phyloP scores from a whole-genome alignment of 2,888 invertebrate species.

The Odiellus spinosus region DNA sequence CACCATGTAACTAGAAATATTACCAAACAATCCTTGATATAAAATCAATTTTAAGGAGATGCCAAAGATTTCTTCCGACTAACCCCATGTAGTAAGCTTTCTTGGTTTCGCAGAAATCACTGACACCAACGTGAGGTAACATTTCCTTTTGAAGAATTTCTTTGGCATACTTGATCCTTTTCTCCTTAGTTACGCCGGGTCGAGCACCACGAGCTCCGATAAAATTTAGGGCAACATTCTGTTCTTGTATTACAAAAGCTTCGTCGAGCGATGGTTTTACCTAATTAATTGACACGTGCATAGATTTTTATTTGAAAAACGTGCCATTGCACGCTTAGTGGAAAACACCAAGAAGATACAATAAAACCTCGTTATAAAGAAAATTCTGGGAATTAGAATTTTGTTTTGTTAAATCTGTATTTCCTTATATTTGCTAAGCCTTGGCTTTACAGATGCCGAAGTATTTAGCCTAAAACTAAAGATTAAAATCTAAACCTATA shows the following conservation, averaged over 20 bases:
- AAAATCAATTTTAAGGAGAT: too few relatives aligned
- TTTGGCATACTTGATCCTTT: slow-evolving; percentile 95
- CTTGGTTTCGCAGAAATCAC: slow-evolving; percentile 98
- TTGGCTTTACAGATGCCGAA: too few relatives aligned
- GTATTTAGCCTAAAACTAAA: too few relatives aligned
- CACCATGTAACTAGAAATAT: slow-evolving; percentile 70
- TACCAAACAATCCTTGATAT: not conserved
- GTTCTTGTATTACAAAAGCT: slow-evolving; percentile 98
- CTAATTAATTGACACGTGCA: too few relatives aligned
- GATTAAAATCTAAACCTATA: too few relatives aligned
- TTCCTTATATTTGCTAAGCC: too few relatives aligned
- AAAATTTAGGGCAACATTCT: slow-evolving; percentile 95
- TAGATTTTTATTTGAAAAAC: too few relatives aligned
- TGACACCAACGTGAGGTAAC: slow-evolving; percentile 98
- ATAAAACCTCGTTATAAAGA: too few relatives aligned
- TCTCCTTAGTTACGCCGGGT: slow-evolving; percentile 96
- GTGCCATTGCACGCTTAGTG: too few relatives aligned
- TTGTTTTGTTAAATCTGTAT: too few relatives aligned
- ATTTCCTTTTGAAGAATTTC: slow-evolving; percentile 99
- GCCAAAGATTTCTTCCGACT: slow-evolving; percentile 3
- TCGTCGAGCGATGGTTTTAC: slow-evolving; percentile 96
- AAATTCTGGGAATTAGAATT: too few relatives aligned
- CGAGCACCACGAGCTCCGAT: slow-evolving; percentile 94
- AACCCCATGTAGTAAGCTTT: slow-evolving; percentile 63
- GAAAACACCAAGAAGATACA: too few relatives aligned